Conservation (phyloP, 1,140 invertebrate genomes). For the Drosophila tsacasi region DNA sequence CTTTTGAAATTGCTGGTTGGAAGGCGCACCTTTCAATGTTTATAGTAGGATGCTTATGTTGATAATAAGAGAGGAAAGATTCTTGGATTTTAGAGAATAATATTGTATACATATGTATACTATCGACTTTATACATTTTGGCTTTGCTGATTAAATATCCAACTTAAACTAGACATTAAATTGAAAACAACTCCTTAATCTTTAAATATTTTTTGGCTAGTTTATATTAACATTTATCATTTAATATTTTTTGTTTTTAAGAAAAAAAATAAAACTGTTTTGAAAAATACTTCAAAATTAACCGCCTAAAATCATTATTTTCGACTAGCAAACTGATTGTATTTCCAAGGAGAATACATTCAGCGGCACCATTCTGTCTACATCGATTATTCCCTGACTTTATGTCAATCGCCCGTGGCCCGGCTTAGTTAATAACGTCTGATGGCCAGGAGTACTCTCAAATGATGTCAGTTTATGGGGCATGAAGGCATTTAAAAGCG, state of each 20-base stretch:
- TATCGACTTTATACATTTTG: background rate
- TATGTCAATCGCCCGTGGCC: conserved; percentile 45
- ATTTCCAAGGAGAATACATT: no score
- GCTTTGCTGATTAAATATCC: background rate
- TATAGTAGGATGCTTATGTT: background rate
- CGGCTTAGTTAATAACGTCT: conserved; percentile 62
- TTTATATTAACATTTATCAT: background rate
- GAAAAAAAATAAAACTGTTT: no score
- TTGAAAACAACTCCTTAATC: no score
- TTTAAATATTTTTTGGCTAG: no score
- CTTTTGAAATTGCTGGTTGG: background rate
- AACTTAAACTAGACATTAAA: background rate
- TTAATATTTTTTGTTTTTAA: background rate
- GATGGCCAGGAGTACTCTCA: conserved; percentile 43
- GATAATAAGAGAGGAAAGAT: background rate
- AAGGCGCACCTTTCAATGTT: conserved; percentile 1
- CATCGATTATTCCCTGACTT: conserved; percentile 25
- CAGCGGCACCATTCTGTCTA: conserved; percentile 20
- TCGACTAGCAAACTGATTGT: no score
- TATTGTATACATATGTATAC: background rate
- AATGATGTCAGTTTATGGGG: conserved; percentile 70
- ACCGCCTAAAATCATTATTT: background rate
- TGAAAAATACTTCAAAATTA: background rate
- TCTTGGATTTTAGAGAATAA: background rate
- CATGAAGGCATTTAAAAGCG: conserved; percentile 78